phyloP scores from a whole-genome alignment of 2,888 invertebrate genomes.

The Merodon equestris region DNA sequence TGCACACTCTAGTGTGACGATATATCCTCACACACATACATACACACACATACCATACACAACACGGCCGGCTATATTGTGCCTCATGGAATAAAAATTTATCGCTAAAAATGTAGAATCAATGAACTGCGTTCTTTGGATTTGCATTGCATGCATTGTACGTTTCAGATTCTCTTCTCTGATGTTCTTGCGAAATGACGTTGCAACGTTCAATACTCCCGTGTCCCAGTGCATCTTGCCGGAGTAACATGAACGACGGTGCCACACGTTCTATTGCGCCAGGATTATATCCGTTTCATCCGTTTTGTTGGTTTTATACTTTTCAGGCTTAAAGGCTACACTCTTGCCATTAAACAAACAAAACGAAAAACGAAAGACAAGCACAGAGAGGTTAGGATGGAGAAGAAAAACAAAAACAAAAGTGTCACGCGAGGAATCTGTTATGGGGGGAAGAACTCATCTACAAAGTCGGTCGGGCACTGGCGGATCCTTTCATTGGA shows the following conservation, averaged over 20 bases:
- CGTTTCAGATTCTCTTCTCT: too few relatives aligned
- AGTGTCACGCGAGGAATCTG: conserved; percentile 26
- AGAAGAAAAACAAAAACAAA: too few relatives aligned
- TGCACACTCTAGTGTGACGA: neutral
- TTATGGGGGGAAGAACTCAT: conserved; percentile 1
- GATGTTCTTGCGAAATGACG: too few relatives aligned
- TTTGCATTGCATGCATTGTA: conserved; percentile 55
- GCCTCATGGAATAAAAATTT: conserved; percentile 55
- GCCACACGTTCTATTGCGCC: conserved; percentile 20
- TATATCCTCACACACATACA: neutral
- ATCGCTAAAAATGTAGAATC: conserved; percentile 60
- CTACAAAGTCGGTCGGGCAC: too few relatives aligned
- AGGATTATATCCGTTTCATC: too few relatives aligned
- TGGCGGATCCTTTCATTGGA: too few relatives aligned
- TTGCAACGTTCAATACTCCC: too few relatives aligned
- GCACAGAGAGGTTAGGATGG: too few relatives aligned
- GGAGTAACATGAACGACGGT: conserved; percentile 13
- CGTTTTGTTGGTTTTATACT: conserved; percentile 1
- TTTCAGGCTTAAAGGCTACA: conserved; percentile 22
- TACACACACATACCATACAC: conserved; percentile 10
- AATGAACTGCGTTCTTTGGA: conserved; percentile 59
- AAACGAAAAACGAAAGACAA: too few relatives aligned
- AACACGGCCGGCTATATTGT: neutral
- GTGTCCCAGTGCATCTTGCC: neutral
- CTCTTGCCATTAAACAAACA: conserved; percentile 21